Percentiles rank a stretch among this genome's conserved stretches.
Conservation (phyloP, 30 jellyfish, hydroid and myxozoan species). For the Pseudorhiza aurosa region DNA sequence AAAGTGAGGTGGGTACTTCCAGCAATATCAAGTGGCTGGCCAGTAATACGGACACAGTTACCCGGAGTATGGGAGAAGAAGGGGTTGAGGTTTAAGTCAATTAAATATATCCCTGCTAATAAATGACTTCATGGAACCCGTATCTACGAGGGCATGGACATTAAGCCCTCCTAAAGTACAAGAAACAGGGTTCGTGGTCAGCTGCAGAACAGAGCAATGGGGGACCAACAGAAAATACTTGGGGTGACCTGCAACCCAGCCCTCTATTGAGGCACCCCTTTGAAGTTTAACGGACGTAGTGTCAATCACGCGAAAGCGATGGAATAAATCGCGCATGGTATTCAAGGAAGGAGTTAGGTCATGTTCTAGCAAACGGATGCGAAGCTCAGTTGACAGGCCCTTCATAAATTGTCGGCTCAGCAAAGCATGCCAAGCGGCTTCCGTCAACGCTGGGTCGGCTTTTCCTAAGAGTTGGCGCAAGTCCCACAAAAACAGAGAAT, state of each 20-base stretch:
- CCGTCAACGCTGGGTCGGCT: conserved; percentile 16
- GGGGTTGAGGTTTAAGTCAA: too few relatives aligned
- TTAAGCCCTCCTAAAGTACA: conserved; percentile 24
- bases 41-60: conserved; percentile 27
- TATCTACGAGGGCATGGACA: conserved; percentile 42
- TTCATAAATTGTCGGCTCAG: conserved; percentile 11
- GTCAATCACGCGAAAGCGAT: background rate
- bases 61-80: background rate
- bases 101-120: background rate
- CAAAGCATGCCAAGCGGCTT: background rate
- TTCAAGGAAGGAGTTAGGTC: background rate
- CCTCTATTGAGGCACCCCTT: conserved; percentile 58
- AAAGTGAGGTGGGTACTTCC: background rate
- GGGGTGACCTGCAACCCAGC: conserved; percentile 68
- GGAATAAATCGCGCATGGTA: background rate
- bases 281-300: too few relatives aligned
- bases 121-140: conserved; percentile 70
- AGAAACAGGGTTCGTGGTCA: conserved; percentile 20
- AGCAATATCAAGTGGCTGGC: conserved; percentile 15
- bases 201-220: too few relatives aligned
- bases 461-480: background rate
- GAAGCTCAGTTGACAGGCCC: background rate
- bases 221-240: conserved; percentile 27
- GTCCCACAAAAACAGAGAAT: conserved; percentile 14
- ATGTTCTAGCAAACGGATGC: background rate